Evolutionary conservation across 2,797 vertebrate genomes (phyloP).

Genomic region (Sebastes matsubarae): DNA sequence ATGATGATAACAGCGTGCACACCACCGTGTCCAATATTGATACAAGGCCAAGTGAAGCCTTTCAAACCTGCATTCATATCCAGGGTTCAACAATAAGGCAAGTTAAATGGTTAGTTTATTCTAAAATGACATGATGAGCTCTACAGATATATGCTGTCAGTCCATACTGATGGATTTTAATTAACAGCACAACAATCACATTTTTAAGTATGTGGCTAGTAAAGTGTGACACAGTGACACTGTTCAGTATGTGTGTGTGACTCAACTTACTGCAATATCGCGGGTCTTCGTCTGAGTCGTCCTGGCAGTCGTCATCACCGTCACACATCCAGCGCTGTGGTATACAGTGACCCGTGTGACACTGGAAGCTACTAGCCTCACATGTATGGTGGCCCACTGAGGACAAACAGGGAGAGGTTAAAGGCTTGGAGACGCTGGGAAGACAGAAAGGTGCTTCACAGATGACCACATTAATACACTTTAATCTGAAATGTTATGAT

Average conservation of each 20-base stretch:
- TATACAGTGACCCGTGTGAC: slow-evolving; percentile 95
- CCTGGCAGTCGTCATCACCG: slow-evolving; percentile 94
- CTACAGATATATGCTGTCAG: not conserved
- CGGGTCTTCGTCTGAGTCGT: slow-evolving; percentile 92
- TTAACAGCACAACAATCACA: not conserved
- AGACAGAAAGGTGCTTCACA: not conserved
- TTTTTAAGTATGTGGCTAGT: not conserved
- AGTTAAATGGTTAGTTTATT: too few relatives aligned
- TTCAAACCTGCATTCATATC: too few relatives aligned
- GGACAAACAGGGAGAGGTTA: slow-evolving; percentile 21
- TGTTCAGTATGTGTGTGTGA: not conserved
- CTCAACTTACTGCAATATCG: slow-evolving; percentile 83
- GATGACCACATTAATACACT: not conserved
- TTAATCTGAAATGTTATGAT: not conserved
- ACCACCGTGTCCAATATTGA: too few relatives aligned
- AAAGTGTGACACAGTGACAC: not conserved
- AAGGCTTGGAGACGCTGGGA: not conserved
- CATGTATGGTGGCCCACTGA: slow-evolving; percentile 93
- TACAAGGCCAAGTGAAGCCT: too few relatives aligned
- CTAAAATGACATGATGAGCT: not conserved
- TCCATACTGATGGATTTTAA: not conserved
- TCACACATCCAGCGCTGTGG: slow-evolving; percentile 97
- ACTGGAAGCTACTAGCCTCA: slow-evolving; percentile 95
- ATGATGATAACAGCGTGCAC: too few relatives aligned
- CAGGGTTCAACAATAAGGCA: too few relatives aligned